phyloP scores from a whole-genome alignment of 2,113 vertebrate genomes.

The Leptosomus discolor region DNA sequence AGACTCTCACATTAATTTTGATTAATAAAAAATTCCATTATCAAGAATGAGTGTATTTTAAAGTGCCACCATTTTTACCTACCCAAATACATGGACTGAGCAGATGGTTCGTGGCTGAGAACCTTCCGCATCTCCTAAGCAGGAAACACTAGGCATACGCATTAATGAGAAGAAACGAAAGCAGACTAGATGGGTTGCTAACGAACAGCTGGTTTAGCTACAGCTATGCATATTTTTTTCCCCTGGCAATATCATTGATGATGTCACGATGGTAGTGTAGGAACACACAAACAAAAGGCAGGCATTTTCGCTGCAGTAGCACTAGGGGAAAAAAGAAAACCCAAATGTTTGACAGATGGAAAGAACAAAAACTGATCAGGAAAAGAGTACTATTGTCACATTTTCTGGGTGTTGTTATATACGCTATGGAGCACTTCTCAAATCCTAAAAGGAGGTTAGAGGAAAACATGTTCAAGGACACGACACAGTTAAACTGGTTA shows the following conservation, averaged over 20 bases:
- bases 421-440: background rate
- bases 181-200: slow-evolving; percentile 24
- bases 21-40: background rate
- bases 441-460: background rate
- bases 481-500: slow-evolving; percentile 41
- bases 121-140: background rate
- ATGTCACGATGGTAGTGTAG: slow-evolving; percentile 66
- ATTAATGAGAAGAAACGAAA: slow-evolving; percentile 36
- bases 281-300: slow-evolving; percentile 78
- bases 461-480: slow-evolving; percentile 3
- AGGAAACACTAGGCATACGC: background rate
- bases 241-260: slow-evolving; percentile 55
- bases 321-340: slow-evolving; percentile 9
- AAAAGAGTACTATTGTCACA: background rate
- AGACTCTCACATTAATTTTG: background rate
- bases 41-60: background rate
- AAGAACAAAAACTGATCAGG: slow-evolving; percentile 31
- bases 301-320: slow-evolving; percentile 72
- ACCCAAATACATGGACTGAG: background rate
- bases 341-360: slow-evolving; percentile 58
- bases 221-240: slow-evolving; percentile 41
- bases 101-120: slow-evolving; percentile 46
- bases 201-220: slow-evolving; percentile 50
- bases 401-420: background rate
- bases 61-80: slow-evolving; percentile 50